Base-by-base conservation (phyloP, 2,797 vertebrate genomes). In the Sebastes diploproa region DNA sequence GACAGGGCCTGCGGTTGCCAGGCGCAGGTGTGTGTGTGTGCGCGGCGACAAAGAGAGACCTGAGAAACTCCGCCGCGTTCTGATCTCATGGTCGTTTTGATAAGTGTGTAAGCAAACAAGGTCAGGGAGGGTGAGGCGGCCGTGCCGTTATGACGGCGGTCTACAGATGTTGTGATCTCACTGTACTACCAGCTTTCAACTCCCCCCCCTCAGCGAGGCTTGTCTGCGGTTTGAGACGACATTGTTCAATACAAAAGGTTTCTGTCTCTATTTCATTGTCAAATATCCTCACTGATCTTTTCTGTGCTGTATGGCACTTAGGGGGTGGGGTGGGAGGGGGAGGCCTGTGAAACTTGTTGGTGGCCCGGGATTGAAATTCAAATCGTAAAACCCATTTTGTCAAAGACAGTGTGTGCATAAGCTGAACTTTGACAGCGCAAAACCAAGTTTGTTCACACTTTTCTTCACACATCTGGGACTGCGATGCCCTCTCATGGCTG, bases 41-140 rank as follows among this genome's bases (percentile, higher is more conserved):
- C 16, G 16, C 12, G 78, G 86, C 65, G 62, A 86, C 66, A 85
- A 77, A 90, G 77, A 81, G 46, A 92, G 87, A 93, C 93, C 93
- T 96, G 95, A 96, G 95, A 96, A 95, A 91, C 91, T 89, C 88
- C 75, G 83, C 78, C 63, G 23, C 2, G 64, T 73, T 91, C 78
- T 92, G 92, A 92, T 96, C 95, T 95, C 95, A 96, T 93, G 92
- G 93, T 92, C 90, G 80, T 94, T 93, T 93, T 90, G 91, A 94
- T 94, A 86, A 87, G 82, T 80, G 81, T 88, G 55, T 16, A 20
- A 72, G 85, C 81, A 90, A 93, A 91, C 81, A 74, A 85, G 92
- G 90, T 91, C 91, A 89, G 85, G 14, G 25, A 38, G 72, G 91
- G 85, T 81, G 75, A 83, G 73, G 85, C 76, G 77, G 73, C 64